Conservation (phyloP, 2,113 vertebrate species). For the Peromyscus maniculatus region DNA sequence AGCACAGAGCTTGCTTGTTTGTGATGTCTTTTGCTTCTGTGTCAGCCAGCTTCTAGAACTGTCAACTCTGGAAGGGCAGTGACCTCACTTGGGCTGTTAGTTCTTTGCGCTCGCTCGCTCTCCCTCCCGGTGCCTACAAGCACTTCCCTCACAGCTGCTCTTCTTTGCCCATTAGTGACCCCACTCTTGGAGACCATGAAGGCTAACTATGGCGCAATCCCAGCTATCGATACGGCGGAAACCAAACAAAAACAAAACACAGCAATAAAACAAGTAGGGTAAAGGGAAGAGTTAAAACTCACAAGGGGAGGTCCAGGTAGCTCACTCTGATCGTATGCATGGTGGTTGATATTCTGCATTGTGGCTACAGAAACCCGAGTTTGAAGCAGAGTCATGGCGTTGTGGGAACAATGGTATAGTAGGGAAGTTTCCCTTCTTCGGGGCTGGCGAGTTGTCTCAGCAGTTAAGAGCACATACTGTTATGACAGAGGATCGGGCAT, state of each 20-base stretch:
- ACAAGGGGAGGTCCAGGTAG: background rate
- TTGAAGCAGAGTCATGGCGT: background rate
- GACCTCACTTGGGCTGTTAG: background rate
- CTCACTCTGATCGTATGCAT: background rate
- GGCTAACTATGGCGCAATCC: background rate
- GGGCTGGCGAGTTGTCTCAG: background rate
- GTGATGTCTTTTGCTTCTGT: background rate
- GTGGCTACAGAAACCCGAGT: background rate
- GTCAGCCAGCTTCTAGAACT: background rate
- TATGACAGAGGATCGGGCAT: background rate
- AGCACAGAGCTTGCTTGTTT: background rate
- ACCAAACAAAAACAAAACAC: background rate
- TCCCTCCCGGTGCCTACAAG: background rate
- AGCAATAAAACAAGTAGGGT: background rate
- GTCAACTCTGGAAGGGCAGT: background rate
- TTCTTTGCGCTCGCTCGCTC: background rate
- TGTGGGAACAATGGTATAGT: background rate
- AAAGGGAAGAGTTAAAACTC: background rate
- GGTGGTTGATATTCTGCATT: background rate
- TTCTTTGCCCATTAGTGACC: background rate
- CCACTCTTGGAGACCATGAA: background rate
- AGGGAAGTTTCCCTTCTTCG: background rate
- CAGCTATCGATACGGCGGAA: background rate
- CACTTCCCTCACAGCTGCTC: background rate
- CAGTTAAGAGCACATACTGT: background rate